A percentile compares a stretch with the other conserved stretches of the same genome.
These are phyloP conservation scores for Nothoprocta perdicaria DNA, from an alignment of 2,113 vertebrate species.

Conservation along the genomic window DNA sequence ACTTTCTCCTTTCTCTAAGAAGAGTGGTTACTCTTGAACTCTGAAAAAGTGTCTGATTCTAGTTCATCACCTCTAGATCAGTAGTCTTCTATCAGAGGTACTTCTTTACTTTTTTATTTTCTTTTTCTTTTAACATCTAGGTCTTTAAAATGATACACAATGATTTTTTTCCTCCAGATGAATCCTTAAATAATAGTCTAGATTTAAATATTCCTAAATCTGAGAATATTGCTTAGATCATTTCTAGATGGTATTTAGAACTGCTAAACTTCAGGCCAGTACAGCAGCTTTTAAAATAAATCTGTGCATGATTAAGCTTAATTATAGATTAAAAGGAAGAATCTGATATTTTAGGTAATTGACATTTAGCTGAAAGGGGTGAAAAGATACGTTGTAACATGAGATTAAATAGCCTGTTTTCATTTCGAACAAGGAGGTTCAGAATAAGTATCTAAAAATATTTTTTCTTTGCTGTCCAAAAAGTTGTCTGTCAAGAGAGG, in stretches of 20 bases:
- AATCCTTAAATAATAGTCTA: neutral
- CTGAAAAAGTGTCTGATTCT: neutral
- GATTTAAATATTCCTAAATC: neutral
- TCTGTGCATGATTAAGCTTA: neutral
- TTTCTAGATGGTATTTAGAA: neutral
- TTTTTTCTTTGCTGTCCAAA: neutral
- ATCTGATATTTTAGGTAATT: neutral
- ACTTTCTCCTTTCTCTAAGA: neutral
- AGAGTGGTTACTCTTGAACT: neutral
- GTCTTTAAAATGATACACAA: neutral
- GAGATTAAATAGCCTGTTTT: neutral
- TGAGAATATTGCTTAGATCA: accelerated
- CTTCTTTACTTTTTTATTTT: neutral
- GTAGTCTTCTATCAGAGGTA: neutral
- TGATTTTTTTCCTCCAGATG: neutral
- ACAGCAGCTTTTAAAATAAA: neutral
- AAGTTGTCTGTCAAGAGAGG: neutral
- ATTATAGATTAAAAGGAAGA: neutral
- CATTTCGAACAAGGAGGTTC: neutral
- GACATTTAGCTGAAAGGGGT: neutral
- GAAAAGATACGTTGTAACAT: neutral
- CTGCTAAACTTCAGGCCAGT: neutral
- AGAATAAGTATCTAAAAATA: neutral
- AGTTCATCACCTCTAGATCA: neutral
- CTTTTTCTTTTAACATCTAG: neutral